A percentile compares a stretch with the other conserved stretches of the same genome.
These are phyloP conservation scores for Agrotis puta DNA, from an alignment of 2,888 invertebrate genomes.

Conservation along the genomic window DNA sequence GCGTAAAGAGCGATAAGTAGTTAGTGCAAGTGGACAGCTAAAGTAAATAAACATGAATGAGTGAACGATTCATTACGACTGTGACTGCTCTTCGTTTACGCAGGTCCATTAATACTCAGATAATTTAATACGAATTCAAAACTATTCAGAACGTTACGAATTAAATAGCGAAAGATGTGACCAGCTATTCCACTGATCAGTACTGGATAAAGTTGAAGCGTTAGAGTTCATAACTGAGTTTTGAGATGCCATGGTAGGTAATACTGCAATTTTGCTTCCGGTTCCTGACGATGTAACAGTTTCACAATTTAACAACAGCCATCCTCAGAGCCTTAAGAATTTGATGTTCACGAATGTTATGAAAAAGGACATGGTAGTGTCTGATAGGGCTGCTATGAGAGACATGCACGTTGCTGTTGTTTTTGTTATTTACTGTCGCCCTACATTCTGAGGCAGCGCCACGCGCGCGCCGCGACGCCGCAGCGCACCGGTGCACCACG, in stretches of 20 bases:
- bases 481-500: conserved; percentile 78
- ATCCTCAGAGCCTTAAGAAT: conserved; percentile 37
- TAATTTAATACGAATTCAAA: conserved; percentile 20
- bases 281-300: not conserved
- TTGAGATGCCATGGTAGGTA: not conserved
- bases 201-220: not conserved
- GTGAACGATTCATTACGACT: conserved; percentile 45
- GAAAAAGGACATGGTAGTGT: conserved; percentile 34
- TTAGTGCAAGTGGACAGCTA: conserved; percentile 36
- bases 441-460: conserved; percentile 75
- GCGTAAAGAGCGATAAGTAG: conserved; percentile 41
- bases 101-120: conserved; percentile 27
- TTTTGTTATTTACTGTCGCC: conserved; percentile 78
- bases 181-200: conserved; percentile 1
- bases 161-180: not conserved
- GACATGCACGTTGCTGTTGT: conserved; percentile 61
- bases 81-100: conserved; percentile 28
- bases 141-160: conserved; percentile 10
- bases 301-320: conserved; percentile 5
- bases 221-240: not conserved
- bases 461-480: conserved; percentile 64
- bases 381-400: conserved; percentile 42
- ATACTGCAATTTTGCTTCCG: not conserved
- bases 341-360: conserved; percentile 17
- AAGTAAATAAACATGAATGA: conserved; percentile 61